Base-by-base conservation (phyloP, 2,797 vertebrate genomes). In the Pseudocheirus occidentalis region DNA sequence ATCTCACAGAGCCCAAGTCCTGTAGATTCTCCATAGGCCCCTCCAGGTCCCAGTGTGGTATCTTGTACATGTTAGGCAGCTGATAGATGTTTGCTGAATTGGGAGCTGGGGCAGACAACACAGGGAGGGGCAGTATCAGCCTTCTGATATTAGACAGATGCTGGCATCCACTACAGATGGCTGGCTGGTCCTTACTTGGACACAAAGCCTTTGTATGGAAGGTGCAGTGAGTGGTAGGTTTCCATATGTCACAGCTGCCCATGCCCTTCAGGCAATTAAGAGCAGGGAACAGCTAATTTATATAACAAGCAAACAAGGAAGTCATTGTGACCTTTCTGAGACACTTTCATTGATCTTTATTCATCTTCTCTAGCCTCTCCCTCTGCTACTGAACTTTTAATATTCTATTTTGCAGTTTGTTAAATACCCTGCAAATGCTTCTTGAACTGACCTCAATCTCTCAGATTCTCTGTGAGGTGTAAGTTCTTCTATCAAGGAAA, bases 401-500 rank as follows among this genome's bases (percentile, higher is more conserved):
- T 27, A 87, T 46, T 87, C 73, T 87, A 12, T 87, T 87, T 46
- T 90, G 90, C 90, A 52, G 53, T 55, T 53, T 54, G 40, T 46
- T 46, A 87, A 87, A 87, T 87, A 10, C 46, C 40, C 73, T 87
- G 1, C 7, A 27, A 21, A 87, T 40, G 27, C 6, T 81, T 81
- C 40, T 87, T 24, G 21, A 81, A 21, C 21, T 87, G 73, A 46
- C 21, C 40, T 21, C n/a, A 34, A 90, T 90, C 50, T 46, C 90
- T 46, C 55, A 59, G 56, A 53, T 46, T 13, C 59, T 55, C 95
- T 92, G 94, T 95, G 53, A 90, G 97, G 94, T n/a, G 31, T n/a
- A 29, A 59, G n/a, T 58, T 93, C 90, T 94, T 55, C 56, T 53
- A 52, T 7, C 90, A 53, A 73, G 16, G 90, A 56, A 57, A 57